Evolutionary conservation across 2,797 vertebrate genomes (phyloP).

Genomic region (Balearica regulorum): DNA sequence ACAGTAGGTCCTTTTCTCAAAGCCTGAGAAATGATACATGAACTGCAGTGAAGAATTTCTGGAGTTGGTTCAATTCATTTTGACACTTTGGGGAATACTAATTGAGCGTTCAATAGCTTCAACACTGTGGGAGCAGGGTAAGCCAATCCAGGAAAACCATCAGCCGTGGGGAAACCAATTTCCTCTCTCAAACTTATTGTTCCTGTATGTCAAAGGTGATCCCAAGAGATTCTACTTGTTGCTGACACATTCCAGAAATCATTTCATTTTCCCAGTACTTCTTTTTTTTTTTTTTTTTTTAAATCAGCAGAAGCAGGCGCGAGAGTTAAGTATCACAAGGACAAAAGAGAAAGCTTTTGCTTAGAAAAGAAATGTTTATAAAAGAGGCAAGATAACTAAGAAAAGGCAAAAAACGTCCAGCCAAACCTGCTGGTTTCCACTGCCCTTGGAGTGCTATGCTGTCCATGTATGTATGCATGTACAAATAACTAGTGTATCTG

Average conservation of each 20-base stretch:
- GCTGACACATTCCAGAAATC: conserved; percentile 26
- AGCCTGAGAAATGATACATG: background rate
- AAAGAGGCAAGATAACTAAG: background rate
- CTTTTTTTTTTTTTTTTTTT: background rate
- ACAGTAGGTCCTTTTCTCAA: conserved; percentile 1
- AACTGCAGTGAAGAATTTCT: conserved; percentile 1
- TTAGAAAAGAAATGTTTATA: background rate
- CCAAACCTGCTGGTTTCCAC: background rate
- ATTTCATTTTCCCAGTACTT: background rate
- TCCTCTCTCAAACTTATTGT: conserved; percentile 18
- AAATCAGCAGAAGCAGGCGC: background rate
- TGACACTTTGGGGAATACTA: conserved; percentile 15
- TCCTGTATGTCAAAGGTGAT: background rate
- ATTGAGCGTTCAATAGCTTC: conserved; percentile 9
- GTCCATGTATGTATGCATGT: background rate
- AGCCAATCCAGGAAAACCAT: conserved; percentile 10
- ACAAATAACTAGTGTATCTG: background rate
- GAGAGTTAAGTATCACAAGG: background rate
- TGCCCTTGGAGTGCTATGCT: background rate
- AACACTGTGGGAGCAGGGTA: background rate
- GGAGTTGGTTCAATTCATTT: background rate
- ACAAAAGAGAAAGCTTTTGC: background rate
- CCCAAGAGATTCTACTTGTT: conserved; percentile 2
- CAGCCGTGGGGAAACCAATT: background rate
- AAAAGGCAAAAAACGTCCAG: background rate